These are phyloP conservation scores for Phyllotis vaccarum DNA, from an alignment of 2,797 vertebrate genomes.

Conservation along the genomic window DNA sequence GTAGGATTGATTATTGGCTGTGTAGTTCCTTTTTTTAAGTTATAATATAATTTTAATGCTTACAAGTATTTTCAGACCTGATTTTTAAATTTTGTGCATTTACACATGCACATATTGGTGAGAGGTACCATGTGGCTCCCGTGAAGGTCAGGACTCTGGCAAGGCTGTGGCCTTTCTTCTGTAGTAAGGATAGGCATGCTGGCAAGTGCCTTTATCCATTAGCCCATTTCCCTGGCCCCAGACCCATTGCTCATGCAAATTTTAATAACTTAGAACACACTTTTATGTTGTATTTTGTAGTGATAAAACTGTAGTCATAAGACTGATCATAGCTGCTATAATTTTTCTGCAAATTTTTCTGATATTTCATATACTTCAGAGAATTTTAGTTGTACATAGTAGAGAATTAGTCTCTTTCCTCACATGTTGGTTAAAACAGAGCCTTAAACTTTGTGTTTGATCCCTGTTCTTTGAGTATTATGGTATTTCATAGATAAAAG, in stretches of 20 bases:
- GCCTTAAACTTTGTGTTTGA: neutral
- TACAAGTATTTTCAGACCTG: neutral
- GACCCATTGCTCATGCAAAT: neutral
- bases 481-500: slow-evolving; percentile 22
- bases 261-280: neutral
- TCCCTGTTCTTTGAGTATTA: neutral
- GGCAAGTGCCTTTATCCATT: neutral
- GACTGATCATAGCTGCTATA: neutral
- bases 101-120: neutral
- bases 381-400: neutral
- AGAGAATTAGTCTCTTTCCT: neutral
- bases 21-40: neutral
- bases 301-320: neutral
- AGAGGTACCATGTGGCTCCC: neutral
- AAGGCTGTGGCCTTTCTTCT: neutral
- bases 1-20: neutral
- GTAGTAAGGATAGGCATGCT: neutral
- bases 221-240: neutral
- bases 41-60: neutral
- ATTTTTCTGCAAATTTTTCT: neutral
- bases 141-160: neutral
- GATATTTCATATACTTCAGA: neutral
- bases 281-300: neutral
- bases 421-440: neutral
- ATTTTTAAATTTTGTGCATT: neutral